These are phyloP conservation scores for Diploptera punctata DNA, from an alignment of 2,888 invertebrate species.

Conservation along the genomic window DNA sequence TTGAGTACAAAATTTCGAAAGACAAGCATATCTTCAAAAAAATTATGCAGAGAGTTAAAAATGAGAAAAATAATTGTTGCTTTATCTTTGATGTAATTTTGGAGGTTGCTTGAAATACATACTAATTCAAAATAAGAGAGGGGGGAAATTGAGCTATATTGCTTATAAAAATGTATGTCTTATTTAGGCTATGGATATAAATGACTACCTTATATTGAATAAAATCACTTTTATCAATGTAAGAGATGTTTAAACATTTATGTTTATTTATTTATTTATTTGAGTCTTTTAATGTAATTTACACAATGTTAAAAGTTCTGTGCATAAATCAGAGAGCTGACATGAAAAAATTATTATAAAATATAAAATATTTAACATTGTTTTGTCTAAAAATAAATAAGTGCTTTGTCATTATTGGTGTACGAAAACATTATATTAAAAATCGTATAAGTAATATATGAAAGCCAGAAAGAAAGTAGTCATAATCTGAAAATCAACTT, in stretches of 20 bases:
- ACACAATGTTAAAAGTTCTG: background rate
- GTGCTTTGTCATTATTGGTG: background rate
- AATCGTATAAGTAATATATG: background rate
- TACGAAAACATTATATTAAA: background rate
- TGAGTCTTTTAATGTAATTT: background rate
- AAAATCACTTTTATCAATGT: background rate
- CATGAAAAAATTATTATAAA: background rate
- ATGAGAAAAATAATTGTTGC: too few relatives aligned
- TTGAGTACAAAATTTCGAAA: too few relatives aligned
- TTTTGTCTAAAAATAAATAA: background rate
- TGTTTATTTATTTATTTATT: background rate
- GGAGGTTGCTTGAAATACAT: too few relatives aligned
- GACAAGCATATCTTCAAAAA: too few relatives aligned
- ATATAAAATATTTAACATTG: background rate
- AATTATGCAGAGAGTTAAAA: too few relatives aligned
- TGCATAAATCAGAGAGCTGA: background rate
- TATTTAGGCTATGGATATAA: too few relatives aligned
- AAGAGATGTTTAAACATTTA: background rate
- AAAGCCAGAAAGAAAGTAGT: too few relatives aligned
- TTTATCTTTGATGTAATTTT: too few relatives aligned
- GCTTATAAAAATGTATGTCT: too few relatives aligned
- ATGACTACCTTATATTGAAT: too few relatives aligned
- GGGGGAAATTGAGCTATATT: too few relatives aligned
- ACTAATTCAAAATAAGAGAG: too few relatives aligned
- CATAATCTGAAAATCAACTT: background rate